phyloP scores from a whole-genome alignment of 2,113 vertebrate species.

The Carlito syrichta region DNA sequence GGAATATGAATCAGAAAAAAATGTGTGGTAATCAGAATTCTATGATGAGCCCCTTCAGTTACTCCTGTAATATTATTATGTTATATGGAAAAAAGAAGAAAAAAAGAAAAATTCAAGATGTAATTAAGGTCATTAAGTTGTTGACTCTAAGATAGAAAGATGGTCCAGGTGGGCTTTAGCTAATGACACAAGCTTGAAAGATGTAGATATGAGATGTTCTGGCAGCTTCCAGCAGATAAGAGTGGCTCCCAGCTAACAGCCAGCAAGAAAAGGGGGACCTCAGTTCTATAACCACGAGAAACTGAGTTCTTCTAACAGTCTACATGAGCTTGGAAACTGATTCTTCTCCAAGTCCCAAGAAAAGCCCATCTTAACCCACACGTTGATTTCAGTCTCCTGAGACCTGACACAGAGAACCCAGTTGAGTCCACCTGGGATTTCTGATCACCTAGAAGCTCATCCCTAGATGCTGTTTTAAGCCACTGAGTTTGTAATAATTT shows the following conservation, averaged over 20 bases:
- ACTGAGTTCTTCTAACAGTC: background rate
- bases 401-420: background rate
- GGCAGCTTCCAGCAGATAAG: background rate
- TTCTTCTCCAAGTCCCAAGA: background rate
- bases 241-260: background rate
- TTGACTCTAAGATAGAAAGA: background rate
- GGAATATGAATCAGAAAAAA: background rate
- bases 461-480: background rate
- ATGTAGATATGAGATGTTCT: background rate
- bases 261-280: background rate
- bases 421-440: rapidly evolving
- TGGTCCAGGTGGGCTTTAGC: background rate
- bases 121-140: background rate
- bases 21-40: background rate
- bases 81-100: background rate
- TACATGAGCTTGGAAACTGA: background rate
- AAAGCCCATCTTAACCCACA: background rate
- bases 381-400: background rate
- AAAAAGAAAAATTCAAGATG: too few species aligned
- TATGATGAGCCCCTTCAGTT: background rate
- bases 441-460: background rate
- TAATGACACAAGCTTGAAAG: background rate
- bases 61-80: background rate
- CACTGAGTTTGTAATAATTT: background rate
- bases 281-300: background rate